Evolutionary conservation across 2,113 vertebrate species (phyloP).

Genomic region (Scolopax mira): DNA sequence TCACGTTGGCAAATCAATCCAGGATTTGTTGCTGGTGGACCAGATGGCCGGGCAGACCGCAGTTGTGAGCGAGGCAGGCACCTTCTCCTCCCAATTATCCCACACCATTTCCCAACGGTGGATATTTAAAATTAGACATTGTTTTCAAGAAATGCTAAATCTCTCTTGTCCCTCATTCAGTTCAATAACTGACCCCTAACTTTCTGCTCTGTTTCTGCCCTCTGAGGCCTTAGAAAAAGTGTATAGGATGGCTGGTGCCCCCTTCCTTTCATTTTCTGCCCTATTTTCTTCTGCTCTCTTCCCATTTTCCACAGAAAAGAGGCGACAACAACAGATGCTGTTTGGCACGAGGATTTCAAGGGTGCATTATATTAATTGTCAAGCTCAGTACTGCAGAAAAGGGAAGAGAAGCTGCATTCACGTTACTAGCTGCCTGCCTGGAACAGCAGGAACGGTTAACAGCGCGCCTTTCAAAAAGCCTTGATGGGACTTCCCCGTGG

Average conservation of each 20-base stretch:
- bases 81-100: background rate
- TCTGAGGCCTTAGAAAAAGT: background rate
- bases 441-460: background rate
- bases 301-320: background rate
- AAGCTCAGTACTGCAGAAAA: background rate
- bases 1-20: background rate
- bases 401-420: background rate
- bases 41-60: constrained; percentile 51
- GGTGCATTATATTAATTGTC: background rate
- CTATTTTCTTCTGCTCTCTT: background rate
- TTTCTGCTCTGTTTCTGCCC: background rate
- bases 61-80: background rate
- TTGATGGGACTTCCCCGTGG: background rate
- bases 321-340: constrained; percentile 2
- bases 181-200: background rate
- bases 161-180: background rate
- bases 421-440: background rate
- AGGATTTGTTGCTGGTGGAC: constrained; percentile 41
- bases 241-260: background rate
- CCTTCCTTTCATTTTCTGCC: background rate
- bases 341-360: background rate
- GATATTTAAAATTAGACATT: background rate
- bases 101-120: background rate
- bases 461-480: background rate
- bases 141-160: background rate